Evolutionary conservation across 2,888 invertebrate genomes (phyloP).

Genomic region (Troides oblongomaculatus): DNA sequence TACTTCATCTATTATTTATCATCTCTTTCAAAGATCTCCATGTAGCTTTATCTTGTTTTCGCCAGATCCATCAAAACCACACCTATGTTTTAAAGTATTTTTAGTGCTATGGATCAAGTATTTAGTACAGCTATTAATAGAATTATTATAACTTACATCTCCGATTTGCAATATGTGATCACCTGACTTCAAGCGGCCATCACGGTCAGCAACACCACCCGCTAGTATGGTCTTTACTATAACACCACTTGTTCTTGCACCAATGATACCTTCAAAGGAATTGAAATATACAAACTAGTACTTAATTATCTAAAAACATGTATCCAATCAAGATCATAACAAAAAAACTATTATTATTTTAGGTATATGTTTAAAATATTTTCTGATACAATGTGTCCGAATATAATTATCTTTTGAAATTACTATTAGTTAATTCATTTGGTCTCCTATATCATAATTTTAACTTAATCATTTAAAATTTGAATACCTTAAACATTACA

Average conservation of each 20-base stretch:
- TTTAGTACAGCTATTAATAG: no score
- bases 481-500: not conserved
- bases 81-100: no score
- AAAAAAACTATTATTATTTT: not conserved
- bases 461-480: not conserved
- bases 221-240: constrained; percentile 99
- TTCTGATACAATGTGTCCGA: not conserved
- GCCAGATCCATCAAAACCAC: no score
- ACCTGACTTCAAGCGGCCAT: constrained; percentile 97
- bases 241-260: constrained; percentile 98
- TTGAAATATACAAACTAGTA: not conserved
- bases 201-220: constrained; percentile 98
- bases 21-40: no score
- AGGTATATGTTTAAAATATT: not conserved
- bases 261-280: constrained; percentile 87
- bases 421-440: not conserved
- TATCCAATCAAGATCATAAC: not conserved
- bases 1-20: no score
- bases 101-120: no score
- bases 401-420: not conserved
- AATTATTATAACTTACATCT: constrained; percentile 81
- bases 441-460: no score
- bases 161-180: constrained; percentile 98
- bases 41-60: no score
- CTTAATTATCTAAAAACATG: no score